Conservation (phyloP, 2,888 invertebrate genomes). For the Ectemnius continuus region DNA sequence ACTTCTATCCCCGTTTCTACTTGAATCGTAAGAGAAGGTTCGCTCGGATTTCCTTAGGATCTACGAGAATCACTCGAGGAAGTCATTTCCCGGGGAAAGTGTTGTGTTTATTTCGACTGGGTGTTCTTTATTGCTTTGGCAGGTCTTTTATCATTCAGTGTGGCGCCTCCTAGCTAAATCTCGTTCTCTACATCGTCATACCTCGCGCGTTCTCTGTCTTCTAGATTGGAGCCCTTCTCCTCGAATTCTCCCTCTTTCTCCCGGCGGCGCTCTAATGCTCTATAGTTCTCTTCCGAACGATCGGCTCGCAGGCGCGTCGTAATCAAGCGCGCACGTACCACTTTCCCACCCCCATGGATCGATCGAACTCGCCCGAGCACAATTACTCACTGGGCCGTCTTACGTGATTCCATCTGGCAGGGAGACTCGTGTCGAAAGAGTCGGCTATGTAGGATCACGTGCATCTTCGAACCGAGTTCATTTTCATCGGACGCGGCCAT, state of each 20-base stretch:
- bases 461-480: neutral
- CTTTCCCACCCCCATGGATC: slow-evolving; percentile 38
- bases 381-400: slow-evolving; percentile 44
- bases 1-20: neutral
- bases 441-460: neutral
- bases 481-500: too few relatives aligned
- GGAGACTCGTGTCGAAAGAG: slow-evolving; percentile 12
- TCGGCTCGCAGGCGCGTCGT: slow-evolving; percentile 51
- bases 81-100: neutral
- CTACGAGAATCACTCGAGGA: neutral
- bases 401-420: slow-evolving; percentile 37
- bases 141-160: slow-evolving; percentile 30
- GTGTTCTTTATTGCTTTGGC: neutral
- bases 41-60: neutral
- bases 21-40: neutral
- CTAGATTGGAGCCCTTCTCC: slow-evolving; percentile 29
- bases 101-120: neutral
- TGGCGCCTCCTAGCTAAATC: slow-evolving; percentile 12
- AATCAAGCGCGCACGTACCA: slow-evolving; percentile 57
- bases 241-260: slow-evolving; percentile 14
- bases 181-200: slow-evolving; percentile 16
- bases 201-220: slow-evolving; percentile 37
- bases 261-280: slow-evolving; percentile 16
- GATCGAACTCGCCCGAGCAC: slow-evolving; percentile 48
- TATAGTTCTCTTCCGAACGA: slow-evolving; percentile 58